Evolutionary conservation across 2,113 vertebrate species (phyloP).

Genomic region (Myotis brandtii): DNA sequence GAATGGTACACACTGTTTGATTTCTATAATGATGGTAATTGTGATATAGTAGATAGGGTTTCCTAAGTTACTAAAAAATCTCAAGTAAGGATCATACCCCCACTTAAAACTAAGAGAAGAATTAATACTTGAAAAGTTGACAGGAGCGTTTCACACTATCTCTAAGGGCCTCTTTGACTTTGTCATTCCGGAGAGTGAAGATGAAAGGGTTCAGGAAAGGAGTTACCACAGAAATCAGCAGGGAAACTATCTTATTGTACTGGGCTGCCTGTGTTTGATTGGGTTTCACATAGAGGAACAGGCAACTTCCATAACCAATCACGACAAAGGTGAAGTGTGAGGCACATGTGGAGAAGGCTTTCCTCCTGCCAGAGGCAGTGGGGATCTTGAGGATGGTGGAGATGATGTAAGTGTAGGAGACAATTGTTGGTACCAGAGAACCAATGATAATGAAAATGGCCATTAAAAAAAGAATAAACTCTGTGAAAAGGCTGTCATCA

Average conservation of each 20-base stretch:
- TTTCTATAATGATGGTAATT: neutral
- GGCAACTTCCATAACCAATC: slow-evolving; percentile 8
- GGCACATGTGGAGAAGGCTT: slow-evolving; percentile 69
- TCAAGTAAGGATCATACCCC: too few species aligned
- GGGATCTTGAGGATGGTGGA: slow-evolving; percentile 70
- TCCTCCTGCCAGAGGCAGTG: neutral
- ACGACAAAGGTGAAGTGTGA: slow-evolving; percentile 68
- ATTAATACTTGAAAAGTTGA: neutral
- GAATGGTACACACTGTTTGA: neutral
- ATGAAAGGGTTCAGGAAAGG: slow-evolving; percentile 77
- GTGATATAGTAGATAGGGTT: neutral
- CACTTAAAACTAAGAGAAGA: neutral
- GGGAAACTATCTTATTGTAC: slow-evolving; percentile 49
- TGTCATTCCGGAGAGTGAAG: slow-evolving; percentile 69
- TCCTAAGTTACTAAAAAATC: neutral
- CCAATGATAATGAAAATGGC: slow-evolving; percentile 65
- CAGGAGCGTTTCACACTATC: neutral
- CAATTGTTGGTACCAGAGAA: slow-evolving; percentile 1
- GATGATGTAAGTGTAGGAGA: slow-evolving; percentile 73
- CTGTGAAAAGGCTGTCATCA: slow-evolving; percentile 51
- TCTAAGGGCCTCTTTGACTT: slow-evolving; percentile 50
- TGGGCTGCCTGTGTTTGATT: neutral
- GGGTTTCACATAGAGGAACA: slow-evolving; percentile 64
- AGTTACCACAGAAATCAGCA: slow-evolving; percentile 59
- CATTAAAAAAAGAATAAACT: slow-evolving; percentile 64